Evolutionary conservation across 2,113 vertebrate genomes (phyloP).

Genomic region (Brienomyrus longianalis): DNA sequence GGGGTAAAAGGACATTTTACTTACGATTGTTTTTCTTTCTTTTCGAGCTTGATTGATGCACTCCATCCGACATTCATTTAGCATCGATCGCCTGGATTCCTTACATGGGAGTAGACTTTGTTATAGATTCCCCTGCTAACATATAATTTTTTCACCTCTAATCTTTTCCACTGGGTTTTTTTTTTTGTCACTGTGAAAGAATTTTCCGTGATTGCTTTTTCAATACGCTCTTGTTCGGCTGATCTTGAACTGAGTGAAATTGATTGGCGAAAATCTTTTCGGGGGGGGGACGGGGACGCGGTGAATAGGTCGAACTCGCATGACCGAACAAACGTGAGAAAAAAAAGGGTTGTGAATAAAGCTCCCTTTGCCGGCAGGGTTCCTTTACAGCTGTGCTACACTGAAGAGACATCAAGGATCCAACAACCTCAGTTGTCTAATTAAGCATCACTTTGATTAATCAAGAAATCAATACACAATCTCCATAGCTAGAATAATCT

Average conservation of each 20-base stretch:
- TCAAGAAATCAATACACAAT: background rate
- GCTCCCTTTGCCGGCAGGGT: background rate
- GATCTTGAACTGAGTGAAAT: background rate
- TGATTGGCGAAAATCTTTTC: constrained; percentile 11
- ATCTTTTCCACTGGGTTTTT: background rate
- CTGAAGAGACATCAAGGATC: background rate
- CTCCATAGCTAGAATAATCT: background rate
- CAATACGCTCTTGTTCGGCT: background rate
- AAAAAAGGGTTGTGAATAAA: background rate
- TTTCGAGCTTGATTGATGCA: background rate
- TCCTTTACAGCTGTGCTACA: background rate
- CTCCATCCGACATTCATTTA: background rate
- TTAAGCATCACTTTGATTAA: background rate
- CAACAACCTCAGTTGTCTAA: background rate
- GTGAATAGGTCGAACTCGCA: background rate
- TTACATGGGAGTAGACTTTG: background rate
- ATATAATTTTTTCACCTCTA: background rate
- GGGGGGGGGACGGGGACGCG: background rate
- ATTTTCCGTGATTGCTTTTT: constrained; percentile 5
- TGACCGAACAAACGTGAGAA: background rate
- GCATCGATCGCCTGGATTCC: background rate
- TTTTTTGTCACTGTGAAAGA: background rate
- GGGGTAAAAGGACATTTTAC: background rate
- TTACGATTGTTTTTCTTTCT: constrained; percentile 3
- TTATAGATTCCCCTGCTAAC: background rate